Base-by-base conservation (phyloP, 2,113 vertebrate species). In the Micromys minutus region DNA sequence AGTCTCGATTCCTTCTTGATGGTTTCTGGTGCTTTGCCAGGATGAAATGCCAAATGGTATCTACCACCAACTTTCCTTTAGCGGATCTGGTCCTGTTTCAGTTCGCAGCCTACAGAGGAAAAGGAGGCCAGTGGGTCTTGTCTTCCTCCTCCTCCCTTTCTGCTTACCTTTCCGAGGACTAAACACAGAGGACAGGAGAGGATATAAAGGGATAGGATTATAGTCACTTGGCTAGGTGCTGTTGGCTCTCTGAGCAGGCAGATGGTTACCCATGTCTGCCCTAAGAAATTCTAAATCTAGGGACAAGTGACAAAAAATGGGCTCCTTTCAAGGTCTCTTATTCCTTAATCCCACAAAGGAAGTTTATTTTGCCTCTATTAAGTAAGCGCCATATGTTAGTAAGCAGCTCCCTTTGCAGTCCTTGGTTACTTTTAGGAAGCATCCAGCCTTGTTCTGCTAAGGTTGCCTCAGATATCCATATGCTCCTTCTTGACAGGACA, bases 231-330 rank as follows among this genome's bases (percentile, higher is more conserved):
- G 71, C 89, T 65, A 59, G 65, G 29, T 90, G 72, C 21, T 77
- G 94, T 94, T 96, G 74, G 67, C 96, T 95, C 69, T 83, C 69
- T 52, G 75, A 72, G 5, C 79, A 67, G 47, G 87, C 93, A 97
- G 91, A 95, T 96, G 91, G 95, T 84, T 88, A 92, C 90, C 36
- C 34, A 22, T 21, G 36, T 16, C 36, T n/a, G 65, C 34, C 65
- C 65, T 94, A 87, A 72, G 91, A 95, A 79, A 87, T 90, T 36
- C 65, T 87, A 84, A 45, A 34, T 95, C 3, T 52, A 75, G 69
- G 39, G 69, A 42, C 50, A 63, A 57, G 50, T 24, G 63, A 50
- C n/a, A 69, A 79, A 94, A 74, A 87, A 55, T 55, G 61, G 69
- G 93, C 12, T 61, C 45, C 39, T 86, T 86, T 57, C 81, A 57